Conservation (phyloP, 2,797 vertebrate genomes). For the Rhinoraja longicauda region DNA sequence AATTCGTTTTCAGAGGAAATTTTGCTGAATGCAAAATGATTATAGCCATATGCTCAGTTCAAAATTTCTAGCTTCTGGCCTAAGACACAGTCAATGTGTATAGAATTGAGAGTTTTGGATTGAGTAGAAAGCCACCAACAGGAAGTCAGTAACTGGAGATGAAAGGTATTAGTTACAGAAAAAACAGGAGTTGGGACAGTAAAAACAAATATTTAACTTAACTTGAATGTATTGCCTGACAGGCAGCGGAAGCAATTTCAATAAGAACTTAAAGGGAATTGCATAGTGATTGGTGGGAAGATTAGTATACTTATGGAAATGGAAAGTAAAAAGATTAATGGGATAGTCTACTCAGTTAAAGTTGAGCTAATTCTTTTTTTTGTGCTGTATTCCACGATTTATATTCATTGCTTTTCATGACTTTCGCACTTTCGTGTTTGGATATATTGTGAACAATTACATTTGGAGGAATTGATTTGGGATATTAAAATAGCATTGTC, state of each 20-base stretch:
- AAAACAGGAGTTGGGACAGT: not conserved
- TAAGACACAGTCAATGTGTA: not conserved
- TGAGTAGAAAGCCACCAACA: not conserved
- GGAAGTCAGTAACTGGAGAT: not conserved
- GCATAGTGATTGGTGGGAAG: not conserved
- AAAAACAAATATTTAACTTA: not conserved
- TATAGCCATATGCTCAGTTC: no score
- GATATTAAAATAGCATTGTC: not conserved
- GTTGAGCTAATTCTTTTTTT: not conserved
- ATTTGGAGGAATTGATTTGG: not conserved
- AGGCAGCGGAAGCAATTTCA: not conserved
- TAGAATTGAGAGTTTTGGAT: not conserved
- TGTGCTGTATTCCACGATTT: not conserved
- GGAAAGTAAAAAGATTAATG: not conserved
- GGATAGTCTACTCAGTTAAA: not conserved
- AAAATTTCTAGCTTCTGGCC: no score
- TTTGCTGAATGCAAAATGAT: no score
- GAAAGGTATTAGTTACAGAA: not conserved
- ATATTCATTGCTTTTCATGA: not conserved
- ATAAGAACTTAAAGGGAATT: not conserved
- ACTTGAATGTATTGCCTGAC: not conserved
- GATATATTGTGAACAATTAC: not conserved
- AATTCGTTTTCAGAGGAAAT: no score
- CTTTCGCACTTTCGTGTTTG: not conserved
- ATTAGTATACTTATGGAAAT: not conserved